These are phyloP conservation scores for Anoura caudifer DNA, from an alignment of 2,113 vertebrate genomes.

Conservation along the genomic window DNA sequence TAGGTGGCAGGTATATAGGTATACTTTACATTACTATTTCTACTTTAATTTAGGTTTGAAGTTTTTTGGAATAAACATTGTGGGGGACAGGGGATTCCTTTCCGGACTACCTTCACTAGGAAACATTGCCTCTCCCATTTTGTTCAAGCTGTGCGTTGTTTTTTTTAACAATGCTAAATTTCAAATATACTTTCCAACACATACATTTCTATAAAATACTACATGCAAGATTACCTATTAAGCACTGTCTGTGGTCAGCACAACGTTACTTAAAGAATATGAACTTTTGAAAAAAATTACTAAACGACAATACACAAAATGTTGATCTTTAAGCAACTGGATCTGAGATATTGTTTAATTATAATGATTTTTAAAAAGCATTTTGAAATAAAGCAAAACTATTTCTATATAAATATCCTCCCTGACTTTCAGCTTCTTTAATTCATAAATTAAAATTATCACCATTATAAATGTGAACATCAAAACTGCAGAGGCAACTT, in stretches of 20 bases:
- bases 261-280: slow-evolving; percentile 58
- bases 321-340: slow-evolving; percentile 40
- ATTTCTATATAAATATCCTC: slow-evolving; percentile 67
- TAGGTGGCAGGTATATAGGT: neutral
- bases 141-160: neutral
- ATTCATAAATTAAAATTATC: slow-evolving; percentile 68
- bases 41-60: neutral
- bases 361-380: neutral
- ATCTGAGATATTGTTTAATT: slow-evolving; percentile 46
- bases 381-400: slow-evolving; percentile 46
- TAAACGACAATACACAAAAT: slow-evolving; percentile 42
- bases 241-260: slow-evolving; percentile 36
- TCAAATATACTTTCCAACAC: slow-evolving; percentile 71
- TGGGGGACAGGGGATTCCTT: neutral
- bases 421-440: slow-evolving; percentile 70
- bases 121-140: neutral
- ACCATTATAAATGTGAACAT: slow-evolving; percentile 68
- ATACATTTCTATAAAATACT: slow-evolving; percentile 63
- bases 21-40: neutral
- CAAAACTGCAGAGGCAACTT: slow-evolving; percentile 69
- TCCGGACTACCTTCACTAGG: neutral
- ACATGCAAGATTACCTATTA: slow-evolving; percentile 59
- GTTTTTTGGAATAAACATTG: neutral
- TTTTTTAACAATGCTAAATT: slow-evolving; percentile 38
- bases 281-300: slow-evolving; percentile 35